A percentile compares a stretch with the other conserved stretches of the same genome.
Conservation (phyloP, 1,140 invertebrate genomes). For the Centruroides sculpturatus region DNA sequence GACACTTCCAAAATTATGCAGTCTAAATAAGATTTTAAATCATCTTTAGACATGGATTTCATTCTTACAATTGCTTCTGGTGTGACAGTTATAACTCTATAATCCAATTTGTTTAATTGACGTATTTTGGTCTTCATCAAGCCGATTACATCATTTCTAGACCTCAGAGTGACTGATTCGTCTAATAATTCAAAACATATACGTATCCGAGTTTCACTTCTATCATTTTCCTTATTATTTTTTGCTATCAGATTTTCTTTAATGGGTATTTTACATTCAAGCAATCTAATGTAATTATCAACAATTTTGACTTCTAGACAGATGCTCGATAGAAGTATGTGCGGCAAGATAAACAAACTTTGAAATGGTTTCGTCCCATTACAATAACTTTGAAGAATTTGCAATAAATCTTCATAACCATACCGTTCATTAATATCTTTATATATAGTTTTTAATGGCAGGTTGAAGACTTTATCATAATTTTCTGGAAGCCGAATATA, state of each 20-base stretch:
- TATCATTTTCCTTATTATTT: no score
- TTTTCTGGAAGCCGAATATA: background rate
- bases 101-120: slow-evolving; percentile 4
- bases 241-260: no score
- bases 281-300: no score
- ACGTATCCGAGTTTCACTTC: background rate
- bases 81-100: slow-evolving; percentile 2
- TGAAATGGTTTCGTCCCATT: background rate
- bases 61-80: background rate
- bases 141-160: background rate
- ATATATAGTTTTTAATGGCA: slow-evolving; percentile 1
- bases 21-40: no score
- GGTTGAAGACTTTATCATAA: background rate
- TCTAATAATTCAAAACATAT: slow-evolving; percentile 11
- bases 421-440: slow-evolving; percentile 8
- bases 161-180: background rate
- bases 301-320: no score
- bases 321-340: slow-evolving; percentile 7
- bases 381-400: background rate
- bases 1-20: no score
- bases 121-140: slow-evolving; percentile 11
- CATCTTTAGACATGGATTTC: no score
- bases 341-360: slow-evolving; percentile 6
- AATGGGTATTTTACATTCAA: no score
- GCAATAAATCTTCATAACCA: background rate